phyloP scores from a whole-genome alignment of 2,888 invertebrate genomes.

The Carabus problematicus region DNA sequence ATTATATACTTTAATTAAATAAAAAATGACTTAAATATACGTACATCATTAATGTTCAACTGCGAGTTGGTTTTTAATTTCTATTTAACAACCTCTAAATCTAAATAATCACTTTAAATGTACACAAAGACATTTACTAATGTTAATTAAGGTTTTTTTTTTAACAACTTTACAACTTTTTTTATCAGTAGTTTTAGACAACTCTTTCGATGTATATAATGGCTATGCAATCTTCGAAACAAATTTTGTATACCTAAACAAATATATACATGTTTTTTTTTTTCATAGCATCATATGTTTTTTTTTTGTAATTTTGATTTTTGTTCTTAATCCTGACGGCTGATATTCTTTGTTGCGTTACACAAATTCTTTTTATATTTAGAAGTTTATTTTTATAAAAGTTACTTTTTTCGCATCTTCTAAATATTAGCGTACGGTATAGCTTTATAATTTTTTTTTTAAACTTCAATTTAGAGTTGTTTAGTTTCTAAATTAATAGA shows the following conservation, averaged over 20 bases:
- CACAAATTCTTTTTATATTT: neutral
- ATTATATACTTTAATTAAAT: conserved; percentile 38
- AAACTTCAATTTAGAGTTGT: neutral
- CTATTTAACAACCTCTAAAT: conserved; percentile 5
- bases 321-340: neutral
- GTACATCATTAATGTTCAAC: conserved; percentile 9
- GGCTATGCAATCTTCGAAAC: conserved; percentile 12
- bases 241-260: conserved; percentile 32
- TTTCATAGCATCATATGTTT: conserved; percentile 27
- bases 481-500: neutral
- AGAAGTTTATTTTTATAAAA: neutral
- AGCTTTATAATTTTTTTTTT: conserved; percentile 14
- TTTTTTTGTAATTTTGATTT: conserved; percentile 16
- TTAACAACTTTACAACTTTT: conserved; percentile 6
- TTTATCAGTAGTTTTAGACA: conserved; percentile 13
- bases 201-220: conserved; percentile 27
- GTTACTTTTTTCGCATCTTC: too few relatives aligned
- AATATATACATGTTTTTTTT: conserved; percentile 34
- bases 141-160: conserved; percentile 8
- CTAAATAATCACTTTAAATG: conserved; percentile 12
- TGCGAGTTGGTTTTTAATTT: neutral
- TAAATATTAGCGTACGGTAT: too few relatives aligned
- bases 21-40: conserved; percentile 36
- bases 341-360: neutral
- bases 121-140: conserved; percentile 27